Percentiles rank a stretch among this genome's conserved stretches.
Evolutionary conservation across 2,888 invertebrate species (phyloP).

Genomic region (Acrobasis suavella): DNA sequence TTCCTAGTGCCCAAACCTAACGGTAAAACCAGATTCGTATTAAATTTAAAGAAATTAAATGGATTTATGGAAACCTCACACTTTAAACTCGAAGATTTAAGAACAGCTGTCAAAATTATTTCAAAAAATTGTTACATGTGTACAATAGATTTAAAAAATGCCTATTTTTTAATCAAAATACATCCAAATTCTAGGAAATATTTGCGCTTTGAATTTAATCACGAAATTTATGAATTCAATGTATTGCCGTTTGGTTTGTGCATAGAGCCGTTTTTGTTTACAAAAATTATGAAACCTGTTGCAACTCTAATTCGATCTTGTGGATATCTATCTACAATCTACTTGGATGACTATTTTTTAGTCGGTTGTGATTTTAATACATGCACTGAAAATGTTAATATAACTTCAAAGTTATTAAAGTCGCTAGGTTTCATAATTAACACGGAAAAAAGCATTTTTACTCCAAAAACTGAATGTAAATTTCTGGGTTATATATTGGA

Average conservation of each 20-base stretch:
- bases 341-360: too few relatives aligned
- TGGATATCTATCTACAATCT: too few relatives aligned
- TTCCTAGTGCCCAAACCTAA: conserved; percentile 6
- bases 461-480: not conserved
- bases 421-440: too few relatives aligned
- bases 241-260: too few relatives aligned
- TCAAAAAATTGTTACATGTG: too few relatives aligned
- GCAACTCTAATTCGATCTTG: too few relatives aligned
- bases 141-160: not conserved
- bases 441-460: not conserved
- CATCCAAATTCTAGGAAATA: not conserved
- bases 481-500: not conserved
- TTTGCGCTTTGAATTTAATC: not conserved
- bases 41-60: conserved; percentile 5
- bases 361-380: too few relatives aligned
- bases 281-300: too few relatives aligned
- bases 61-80: not conserved
- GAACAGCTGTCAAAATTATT: not conserved
- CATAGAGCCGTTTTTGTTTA: too few relatives aligned
- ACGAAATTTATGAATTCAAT: too few relatives aligned
- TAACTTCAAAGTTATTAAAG: too few relatives aligned
- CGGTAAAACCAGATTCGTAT: not conserved
- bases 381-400: too few relatives aligned
- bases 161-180: not conserved
- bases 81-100: not conserved